Evolutionary conservation across 1,140 invertebrate genomes (phyloP), one percentile per base, ranked within the genome.

Genomic region (Bombus consobrinus): DNA sequence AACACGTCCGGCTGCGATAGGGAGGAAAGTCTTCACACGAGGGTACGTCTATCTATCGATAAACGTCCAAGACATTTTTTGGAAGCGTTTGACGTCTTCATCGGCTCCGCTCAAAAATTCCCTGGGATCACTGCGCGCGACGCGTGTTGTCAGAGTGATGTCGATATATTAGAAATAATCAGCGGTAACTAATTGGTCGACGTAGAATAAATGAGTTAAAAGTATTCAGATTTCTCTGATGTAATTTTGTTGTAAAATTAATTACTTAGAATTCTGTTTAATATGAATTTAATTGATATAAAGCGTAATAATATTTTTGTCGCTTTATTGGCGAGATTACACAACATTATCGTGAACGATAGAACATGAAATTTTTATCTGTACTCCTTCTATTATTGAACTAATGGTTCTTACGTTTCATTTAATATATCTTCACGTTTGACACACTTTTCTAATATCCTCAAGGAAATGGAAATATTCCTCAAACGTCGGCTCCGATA

Each of bases 41-140:
- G 57, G 71, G 10, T 68, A 34, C 12, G 37, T 75, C 85, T 87
- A 91, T 93, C 87, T 89, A 91, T 92, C 92, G 89, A 76, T 84
- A 87, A 84, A 90, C 81, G 81, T 90, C 83, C n/a, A 66, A 57
- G 64, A 59, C 47, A 66, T 79, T 77, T 79, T 84, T 66, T 32
- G 71, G 64, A 57, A 72, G 59, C 69, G n/a, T 62, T 83, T 34
- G 83, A 85, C 80, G 77, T 89, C 87, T 87, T 86, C 81, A 83
- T 91, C 87, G 86, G 81, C 72, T 87, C 57, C 73, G 12, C 68
- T 78, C 32, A 62, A 59, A 79, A 39, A 28, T n/a, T 12, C 10
- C 6, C 3, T 12, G 13, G 18, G 1, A 28, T 25, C 28, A 22
- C 25, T 43, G 39, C 25, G 2, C n/a, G 5, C 6, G 25, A n/a